phyloP scores from a whole-genome alignment of 2,797 vertebrate genomes.

The Etheostoma nigrum region DNA sequence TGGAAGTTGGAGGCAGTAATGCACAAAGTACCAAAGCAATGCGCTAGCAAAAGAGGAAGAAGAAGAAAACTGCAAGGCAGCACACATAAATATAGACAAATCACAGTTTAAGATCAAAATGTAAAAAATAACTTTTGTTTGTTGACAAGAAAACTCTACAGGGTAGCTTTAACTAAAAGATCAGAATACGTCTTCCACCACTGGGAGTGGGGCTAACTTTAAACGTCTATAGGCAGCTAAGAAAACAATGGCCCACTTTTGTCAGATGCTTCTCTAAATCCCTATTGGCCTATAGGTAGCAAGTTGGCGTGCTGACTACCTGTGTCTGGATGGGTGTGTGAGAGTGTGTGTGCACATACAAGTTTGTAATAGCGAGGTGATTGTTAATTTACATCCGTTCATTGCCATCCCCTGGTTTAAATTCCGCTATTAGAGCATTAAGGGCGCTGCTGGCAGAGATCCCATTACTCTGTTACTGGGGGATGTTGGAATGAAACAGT shows the following conservation, averaged over 20 bases:
- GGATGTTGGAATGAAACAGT: slow-evolving; percentile 82
- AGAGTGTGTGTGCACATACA: slow-evolving; percentile 7
- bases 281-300: slow-evolving; percentile 30
- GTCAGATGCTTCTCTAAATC: slow-evolving; percentile 52
- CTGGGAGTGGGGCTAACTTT: slow-evolving; percentile 6
- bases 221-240: slow-evolving; percentile 38
- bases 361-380: slow-evolving; percentile 67
- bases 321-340: slow-evolving; percentile 27
- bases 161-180: not conserved
- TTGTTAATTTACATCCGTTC: slow-evolving; percentile 81
- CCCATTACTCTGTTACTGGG: slow-evolving; percentile 75
- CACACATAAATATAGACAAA: not conserved
- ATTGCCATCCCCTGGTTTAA: slow-evolving; percentile 80
- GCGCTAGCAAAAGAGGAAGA: not conserved
- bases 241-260: slow-evolving; percentile 56
- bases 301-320: slow-evolving; percentile 50
- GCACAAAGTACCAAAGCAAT: not conserved
- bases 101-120: not conserved
- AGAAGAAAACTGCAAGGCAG: not conserved
- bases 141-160: not conserved
- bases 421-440: slow-evolving; percentile 80
- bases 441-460: slow-evolving; percentile 70
- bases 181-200: not conserved
- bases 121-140: not conserved
- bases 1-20: not conserved